A percentile compares a stretch with the other conserved stretches of the same genome.
These are phyloP conservation scores for Macrocentrus cingulum DNA, from an alignment of 1,140 invertebrate species.

Conservation along the genomic window DNA sequence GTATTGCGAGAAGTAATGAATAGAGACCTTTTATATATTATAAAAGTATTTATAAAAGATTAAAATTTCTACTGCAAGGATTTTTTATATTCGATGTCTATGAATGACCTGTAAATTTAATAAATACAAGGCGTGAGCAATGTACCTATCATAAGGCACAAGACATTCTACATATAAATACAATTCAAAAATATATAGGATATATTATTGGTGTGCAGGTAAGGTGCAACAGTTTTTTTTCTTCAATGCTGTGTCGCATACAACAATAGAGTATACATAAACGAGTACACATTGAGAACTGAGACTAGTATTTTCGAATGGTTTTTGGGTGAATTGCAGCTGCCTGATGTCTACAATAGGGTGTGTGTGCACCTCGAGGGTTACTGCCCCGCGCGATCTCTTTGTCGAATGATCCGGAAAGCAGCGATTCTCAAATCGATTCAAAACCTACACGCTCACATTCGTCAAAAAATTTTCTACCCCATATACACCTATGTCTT, in stretches of 20 bases:
- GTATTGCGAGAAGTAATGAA: background rate
- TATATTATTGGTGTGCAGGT: slow-evolving; percentile 9
- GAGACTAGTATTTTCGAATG: slow-evolving; percentile 25
- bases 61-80: background rate
- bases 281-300: slow-evolving; percentile 26
- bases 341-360: slow-evolving; percentile 27
- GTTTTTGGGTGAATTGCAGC: slow-evolving; percentile 22
- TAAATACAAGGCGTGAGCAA: background rate
- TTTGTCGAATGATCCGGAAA: slow-evolving; percentile 26
- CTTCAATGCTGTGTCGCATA: slow-evolving; percentile 12
- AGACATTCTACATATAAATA: background rate
- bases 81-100: background rate
- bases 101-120: slow-evolving; percentile 4
- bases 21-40: background rate
- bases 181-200: slow-evolving; percentile 6
- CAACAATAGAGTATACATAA: background rate
- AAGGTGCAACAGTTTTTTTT: slow-evolving; percentile 29
- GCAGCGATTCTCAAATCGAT: slow-evolving; percentile 26
- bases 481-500: background rate
- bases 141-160: background rate
- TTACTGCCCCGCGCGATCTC: slow-evolving; percentile 20
- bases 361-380: slow-evolving; percentile 25
- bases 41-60: background rate
- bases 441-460: background rate
- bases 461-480: background rate